Conservation (phyloP, 2,888 invertebrate genomes). For the Morpho helenor region DNA sequence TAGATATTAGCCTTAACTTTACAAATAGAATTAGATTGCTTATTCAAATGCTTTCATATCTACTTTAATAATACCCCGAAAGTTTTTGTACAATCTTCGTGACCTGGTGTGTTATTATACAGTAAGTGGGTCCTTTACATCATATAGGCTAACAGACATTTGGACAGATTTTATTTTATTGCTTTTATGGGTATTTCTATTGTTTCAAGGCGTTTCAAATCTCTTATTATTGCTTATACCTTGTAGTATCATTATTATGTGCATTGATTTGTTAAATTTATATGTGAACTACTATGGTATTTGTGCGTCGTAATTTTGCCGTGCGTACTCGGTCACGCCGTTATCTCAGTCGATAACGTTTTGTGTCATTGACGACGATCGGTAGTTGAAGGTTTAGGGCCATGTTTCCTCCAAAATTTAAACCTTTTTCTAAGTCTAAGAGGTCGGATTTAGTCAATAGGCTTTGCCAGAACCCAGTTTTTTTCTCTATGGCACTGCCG, state of each 20-base stretch:
- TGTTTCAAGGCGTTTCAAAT: slow-evolving; percentile 7
- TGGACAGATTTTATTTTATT: slow-evolving; percentile 9
- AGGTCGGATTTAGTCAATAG: too few relatives aligned
- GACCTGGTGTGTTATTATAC: slow-evolving; percentile 16
- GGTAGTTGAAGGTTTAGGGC: slow-evolving; percentile 2
- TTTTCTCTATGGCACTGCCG: not conserved
- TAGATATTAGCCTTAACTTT: slow-evolving; percentile 45
- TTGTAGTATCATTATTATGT: not conserved
- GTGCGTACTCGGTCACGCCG: slow-evolving; percentile 61
- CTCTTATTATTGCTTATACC: slow-evolving; percentile 2
- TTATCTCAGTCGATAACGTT: slow-evolving; percentile 65
- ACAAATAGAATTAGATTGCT: slow-evolving; percentile 29
- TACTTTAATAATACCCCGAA: slow-evolving; percentile 2
- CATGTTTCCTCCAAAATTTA: not conserved
- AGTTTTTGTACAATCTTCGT: slow-evolving; percentile 1
- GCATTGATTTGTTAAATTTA: slow-evolving; percentile 1
- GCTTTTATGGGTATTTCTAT: slow-evolving; percentile 4
- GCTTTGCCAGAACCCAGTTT: not conserved
- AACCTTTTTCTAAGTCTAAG: not conserved
- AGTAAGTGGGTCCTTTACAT: slow-evolving; percentile 53
- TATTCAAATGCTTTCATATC: slow-evolving; percentile 18
- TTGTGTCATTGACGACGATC: slow-evolving; percentile 29
- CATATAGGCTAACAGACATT: slow-evolving; percentile 28
- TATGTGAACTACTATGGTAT: slow-evolving; percentile 30
- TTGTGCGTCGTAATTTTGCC: slow-evolving; percentile 72